These are phyloP conservation scores for Papilio machaon DNA, from an alignment of 1,140 invertebrate genomes.

Conservation along the genomic window DNA sequence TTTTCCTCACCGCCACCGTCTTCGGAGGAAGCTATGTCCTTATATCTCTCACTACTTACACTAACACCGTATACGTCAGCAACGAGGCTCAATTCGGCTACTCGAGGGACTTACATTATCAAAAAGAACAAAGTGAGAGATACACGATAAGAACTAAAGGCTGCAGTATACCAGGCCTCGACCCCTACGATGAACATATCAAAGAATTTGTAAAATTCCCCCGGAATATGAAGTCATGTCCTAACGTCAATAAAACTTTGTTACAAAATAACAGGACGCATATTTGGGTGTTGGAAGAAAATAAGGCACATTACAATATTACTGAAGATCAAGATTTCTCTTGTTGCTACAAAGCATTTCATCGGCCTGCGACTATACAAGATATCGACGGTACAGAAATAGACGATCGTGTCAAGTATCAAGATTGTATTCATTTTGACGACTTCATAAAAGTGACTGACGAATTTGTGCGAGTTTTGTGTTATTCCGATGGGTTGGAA, in stretches of 20 bases:
- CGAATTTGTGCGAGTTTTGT: constrained; percentile 85
- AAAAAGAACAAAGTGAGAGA: constrained; percentile 42
- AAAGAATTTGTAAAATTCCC: constrained; percentile 53
- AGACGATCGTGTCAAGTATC: constrained; percentile 68
- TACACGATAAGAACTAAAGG: constrained; percentile 86
- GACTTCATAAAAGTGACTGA: constrained; percentile 66
- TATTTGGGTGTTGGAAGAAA: constrained; percentile 74
- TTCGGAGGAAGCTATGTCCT: constrained; percentile 36
- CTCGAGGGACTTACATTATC: background rate
- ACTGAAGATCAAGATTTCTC: constrained; percentile 64
- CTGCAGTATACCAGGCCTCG: constrained; percentile 89
- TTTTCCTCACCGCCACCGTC: constrained; percentile 28
- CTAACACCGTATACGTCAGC: constrained; percentile 7
- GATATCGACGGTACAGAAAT: constrained; percentile 57
- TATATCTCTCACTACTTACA: constrained; percentile 29
- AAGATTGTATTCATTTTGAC: constrained; percentile 68
- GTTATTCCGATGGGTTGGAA: constrained; percentile 67
- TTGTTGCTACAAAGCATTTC: constrained; percentile 85
- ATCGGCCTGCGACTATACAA: constrained; percentile 74
- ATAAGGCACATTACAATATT: constrained; percentile 75
- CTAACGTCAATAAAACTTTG: constrained; percentile 67
- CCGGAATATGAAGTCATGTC: constrained; percentile 54
- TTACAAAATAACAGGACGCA: constrained; percentile 84
- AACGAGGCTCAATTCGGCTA: constrained; percentile 17
- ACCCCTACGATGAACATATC: constrained; percentile 84